Conservation (phyloP, 2,113 vertebrate genomes). For the Dipodomys merriami region DNA sequence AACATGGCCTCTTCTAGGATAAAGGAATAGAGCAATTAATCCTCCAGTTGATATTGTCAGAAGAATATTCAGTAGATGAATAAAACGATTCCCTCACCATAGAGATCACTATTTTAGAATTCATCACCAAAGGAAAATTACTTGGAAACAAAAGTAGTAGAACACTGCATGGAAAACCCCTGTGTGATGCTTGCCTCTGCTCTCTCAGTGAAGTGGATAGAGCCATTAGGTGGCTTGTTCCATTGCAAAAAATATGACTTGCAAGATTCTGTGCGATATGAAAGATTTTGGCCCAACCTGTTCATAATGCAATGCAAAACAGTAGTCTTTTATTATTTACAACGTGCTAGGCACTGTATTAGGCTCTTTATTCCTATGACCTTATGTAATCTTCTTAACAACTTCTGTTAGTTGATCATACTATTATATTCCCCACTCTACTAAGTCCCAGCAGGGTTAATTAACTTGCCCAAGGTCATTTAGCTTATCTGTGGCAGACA, state of each 20-base stretch:
- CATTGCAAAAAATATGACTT: not conserved
- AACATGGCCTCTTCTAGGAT: not conserved
- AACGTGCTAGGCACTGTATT: not conserved
- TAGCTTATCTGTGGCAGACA: constrained; percentile 48
- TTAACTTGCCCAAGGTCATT: constrained; percentile 57
- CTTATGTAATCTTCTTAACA: constrained; percentile 39
- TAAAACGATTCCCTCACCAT: not conserved
- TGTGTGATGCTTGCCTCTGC: not conserved
- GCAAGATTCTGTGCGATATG: not conserved
- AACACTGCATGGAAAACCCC: not conserved
- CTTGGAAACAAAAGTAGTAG: constrained; percentile 15
- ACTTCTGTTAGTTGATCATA: constrained; percentile 10
- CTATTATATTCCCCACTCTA: constrained; percentile 2
- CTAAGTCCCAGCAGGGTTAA: constrained; percentile 24
- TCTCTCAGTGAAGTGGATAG: not conserved
- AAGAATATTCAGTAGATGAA: not conserved
- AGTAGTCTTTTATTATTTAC: constrained; percentile 6
- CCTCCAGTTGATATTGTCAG: not conserved
- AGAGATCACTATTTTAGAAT: not conserved
- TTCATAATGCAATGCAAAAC: constrained; percentile 34
- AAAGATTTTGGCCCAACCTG: constrained; percentile 45
- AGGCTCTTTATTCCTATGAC: not conserved
- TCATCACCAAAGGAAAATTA: not conserved
- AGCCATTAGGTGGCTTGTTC: not conserved
- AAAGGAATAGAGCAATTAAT: not conserved